Conservation (phyloP, 2,888 invertebrate genomes). For the Pediacus dermestoides region DNA sequence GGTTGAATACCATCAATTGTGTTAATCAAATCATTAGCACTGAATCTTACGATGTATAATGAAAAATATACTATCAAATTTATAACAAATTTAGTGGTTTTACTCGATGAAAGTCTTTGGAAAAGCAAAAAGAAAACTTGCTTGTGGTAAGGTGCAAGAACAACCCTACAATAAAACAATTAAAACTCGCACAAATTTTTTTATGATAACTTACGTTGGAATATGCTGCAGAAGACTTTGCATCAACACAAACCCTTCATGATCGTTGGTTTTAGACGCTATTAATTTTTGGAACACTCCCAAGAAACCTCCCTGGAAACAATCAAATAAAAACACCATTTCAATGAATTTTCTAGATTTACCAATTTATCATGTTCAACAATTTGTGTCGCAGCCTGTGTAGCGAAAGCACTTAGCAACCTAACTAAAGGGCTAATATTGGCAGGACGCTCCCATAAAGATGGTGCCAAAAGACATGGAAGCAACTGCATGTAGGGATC, state of each 20-base stretch:
- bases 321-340: conserved; percentile 1
- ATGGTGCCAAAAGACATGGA: conserved; percentile 84
- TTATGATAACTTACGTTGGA: conserved; percentile 62
- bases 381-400: conserved; percentile 67
- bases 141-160: conserved; percentile 73
- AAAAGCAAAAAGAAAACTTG: conserved; percentile 91
- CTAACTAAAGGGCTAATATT: conserved; percentile 92
- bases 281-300: conserved; percentile 97
- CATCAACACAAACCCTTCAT: conserved; percentile 91
- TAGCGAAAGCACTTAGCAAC: conserved; percentile 84
- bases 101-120: conserved; percentile 86
- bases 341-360: conserved; percentile 36
- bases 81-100: conserved; percentile 93
- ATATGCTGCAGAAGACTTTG: conserved; percentile 81
- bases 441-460: conserved; percentile 89
- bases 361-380: conserved; percentile 69
- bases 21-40: conserved; percentile 69
- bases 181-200: conserved; percentile 1
- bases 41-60: conserved; percentile 78
- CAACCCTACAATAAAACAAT: conserved; percentile 55
- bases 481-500: conserved; percentile 86
- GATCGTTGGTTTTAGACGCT: conserved; percentile 91
- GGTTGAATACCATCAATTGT: conserved; percentile 83
- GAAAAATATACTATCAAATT: conserved; percentile 88
- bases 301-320: conserved; percentile 67